Percentiles rank a stretch among this genome's conserved stretches.
These are phyloP conservation scores for Graptemys geographica DNA, from an alignment of 2,797 vertebrate genomes.

Conservation along the genomic window DNA sequence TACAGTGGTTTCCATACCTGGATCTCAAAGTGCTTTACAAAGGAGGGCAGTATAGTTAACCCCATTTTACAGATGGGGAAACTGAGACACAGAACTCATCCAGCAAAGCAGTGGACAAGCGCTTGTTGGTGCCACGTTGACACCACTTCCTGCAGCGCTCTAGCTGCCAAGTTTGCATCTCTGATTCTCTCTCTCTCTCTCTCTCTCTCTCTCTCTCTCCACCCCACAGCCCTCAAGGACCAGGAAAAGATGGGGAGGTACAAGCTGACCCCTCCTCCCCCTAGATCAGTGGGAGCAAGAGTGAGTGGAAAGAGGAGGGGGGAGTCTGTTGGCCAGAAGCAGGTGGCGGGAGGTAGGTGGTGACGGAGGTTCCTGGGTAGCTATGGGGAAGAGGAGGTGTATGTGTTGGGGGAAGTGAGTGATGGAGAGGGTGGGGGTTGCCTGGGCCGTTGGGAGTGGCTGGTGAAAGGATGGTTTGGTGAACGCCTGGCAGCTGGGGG, in stretches of 20 bases:
- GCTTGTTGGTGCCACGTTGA: too few relatives aligned
- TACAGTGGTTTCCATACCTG: background rate
- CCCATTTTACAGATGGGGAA: background rate
- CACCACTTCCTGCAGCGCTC: background rate
- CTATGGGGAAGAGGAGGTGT: background rate
- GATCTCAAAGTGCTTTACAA: background rate
- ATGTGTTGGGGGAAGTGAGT: background rate
- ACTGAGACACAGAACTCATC: background rate
- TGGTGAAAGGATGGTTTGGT: accelerated
- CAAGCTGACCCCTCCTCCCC: background rate
- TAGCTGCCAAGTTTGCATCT: background rate
- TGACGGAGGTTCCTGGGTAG: accelerated
- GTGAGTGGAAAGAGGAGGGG: background rate
- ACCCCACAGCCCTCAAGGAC: background rate
- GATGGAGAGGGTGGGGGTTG: background rate
- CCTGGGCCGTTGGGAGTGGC: background rate
- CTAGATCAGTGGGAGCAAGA: background rate
- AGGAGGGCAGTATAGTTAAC: background rate
- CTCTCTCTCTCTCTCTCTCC: background rate
- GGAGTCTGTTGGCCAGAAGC: too few relatives aligned
- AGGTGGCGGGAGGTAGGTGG: background rate
- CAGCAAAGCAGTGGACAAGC: background rate
- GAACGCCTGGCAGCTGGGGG: background rate
- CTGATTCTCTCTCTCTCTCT: background rate
- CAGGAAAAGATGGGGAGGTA: background rate